Conservation (phyloP, 2,888 invertebrate genomes). For the Heliconius charithonia region DNA sequence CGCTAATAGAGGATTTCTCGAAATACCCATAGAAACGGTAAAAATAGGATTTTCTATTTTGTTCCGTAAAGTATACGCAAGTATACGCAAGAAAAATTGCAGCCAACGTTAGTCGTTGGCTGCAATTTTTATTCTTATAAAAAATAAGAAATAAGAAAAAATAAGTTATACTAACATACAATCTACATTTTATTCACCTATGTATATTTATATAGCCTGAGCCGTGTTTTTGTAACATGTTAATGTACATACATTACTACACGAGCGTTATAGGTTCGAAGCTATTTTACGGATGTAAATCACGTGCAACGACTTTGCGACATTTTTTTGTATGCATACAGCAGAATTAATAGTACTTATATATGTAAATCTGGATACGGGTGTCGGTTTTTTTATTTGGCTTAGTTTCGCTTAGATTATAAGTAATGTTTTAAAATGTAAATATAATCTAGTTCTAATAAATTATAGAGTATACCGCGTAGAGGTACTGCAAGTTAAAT, state of each 20-base stretch:
- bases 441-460: neutral
- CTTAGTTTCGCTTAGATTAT: neutral
- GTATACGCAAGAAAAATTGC: too few species aligned
- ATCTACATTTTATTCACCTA: too few species aligned
- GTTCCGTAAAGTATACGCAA: too few species aligned
- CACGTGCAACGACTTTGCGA: neutral
- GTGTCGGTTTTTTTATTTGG: neutral
- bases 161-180: neutral
- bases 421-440: neutral
- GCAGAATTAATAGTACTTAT: slow-evolving; percentile 2
- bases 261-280: neutral
- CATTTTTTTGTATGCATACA: neutral
- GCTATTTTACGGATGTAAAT: slow-evolving; percentile 1
- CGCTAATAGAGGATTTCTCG: neutral
- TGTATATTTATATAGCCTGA: neutral
- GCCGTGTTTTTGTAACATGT: neutral
- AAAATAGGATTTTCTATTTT: too few species aligned
- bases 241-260: neutral
- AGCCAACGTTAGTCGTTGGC: too few species aligned
- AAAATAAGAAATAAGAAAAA: too few species aligned
- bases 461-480: neutral
- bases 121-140: too few species aligned
- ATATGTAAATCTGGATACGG: slow-evolving; percentile 4
- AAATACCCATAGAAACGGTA: neutral
- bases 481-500: too few species aligned